Percentiles rank a stretch among this genome's conserved stretches.
Conservation (phyloP, 2,113 vertebrate species). For the Emydura subglobosa region DNA sequence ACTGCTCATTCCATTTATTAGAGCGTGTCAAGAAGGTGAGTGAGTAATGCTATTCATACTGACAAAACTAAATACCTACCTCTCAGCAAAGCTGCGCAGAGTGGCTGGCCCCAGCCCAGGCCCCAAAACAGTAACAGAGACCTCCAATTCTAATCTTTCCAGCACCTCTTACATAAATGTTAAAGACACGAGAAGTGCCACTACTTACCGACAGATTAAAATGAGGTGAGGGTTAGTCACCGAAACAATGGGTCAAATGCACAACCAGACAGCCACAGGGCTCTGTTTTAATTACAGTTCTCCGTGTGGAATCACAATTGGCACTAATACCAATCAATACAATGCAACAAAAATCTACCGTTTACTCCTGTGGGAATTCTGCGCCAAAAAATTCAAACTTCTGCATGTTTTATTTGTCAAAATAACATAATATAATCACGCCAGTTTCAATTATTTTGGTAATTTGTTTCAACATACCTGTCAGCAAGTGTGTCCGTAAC, state of each 20-base stretch:
- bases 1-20: neutral
- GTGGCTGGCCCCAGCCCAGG: conserved; percentile 36
- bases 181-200: conserved; percentile 8
- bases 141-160: conserved; percentile 45
- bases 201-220: neutral
- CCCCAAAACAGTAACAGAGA: conserved; percentile 35
- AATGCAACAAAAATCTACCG: neutral
- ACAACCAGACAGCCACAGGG: neutral
- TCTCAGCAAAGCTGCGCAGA: neutral
- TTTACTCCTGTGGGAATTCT: neutral
- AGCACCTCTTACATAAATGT: conserved; percentile 12
- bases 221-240: conserved; percentile 31
- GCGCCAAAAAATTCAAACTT: neutral
- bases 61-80: conserved; percentile 15
- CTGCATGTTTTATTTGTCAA: neutral
- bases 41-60: conserved; percentile 3
- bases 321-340: neutral
- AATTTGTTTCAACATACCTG: neutral
- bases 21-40: conserved; percentile 18
- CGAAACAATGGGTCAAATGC: conserved; percentile 35
- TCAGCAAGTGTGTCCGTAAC: neutral
- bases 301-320: neutral
- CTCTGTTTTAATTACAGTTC: neutral
- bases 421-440: neutral
- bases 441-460: neutral